Evolutionary conservation across 2,113 vertebrate genomes (phyloP), one percentile per base, ranked within the genome.

Genomic region (Percina caprodes): DNA sequence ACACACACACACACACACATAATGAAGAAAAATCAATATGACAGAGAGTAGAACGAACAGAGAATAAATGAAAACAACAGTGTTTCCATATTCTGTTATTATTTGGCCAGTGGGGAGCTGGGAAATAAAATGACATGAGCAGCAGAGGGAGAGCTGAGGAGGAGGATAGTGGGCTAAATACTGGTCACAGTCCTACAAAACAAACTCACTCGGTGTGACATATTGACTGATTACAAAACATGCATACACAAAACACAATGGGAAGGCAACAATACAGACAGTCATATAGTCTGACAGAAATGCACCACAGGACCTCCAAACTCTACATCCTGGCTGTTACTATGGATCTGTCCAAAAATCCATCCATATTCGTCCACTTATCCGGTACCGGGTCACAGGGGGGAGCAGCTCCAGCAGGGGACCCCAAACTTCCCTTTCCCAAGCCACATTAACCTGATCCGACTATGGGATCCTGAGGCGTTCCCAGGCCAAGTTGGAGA

Each of bases 1-100:
- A 45, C 62, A 46, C 39, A 61, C 9, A 55, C 46, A 59, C 58
- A 55, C 12, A 71, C 58, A 60, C 77, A 52, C 70, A 72, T 74
- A 79, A 69, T 51, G 49, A 58, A 72, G 49, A 58, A 72, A 80
- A 77, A 86, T 91, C 88, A 82, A 89, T 89, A 86, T 2, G 12
- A 83, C 60, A 67, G 71, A 60, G 66, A 66, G 66, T 19, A 66
- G 52, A 72, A 49, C 77, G 52, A 58, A 86, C 5, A 66, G 56
- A 70, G 51, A 86, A 73, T 10, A 74, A 55, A 84, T 82, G 46
- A 80, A 84, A 84, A 86, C 42, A 42, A 70, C 21, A 26, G 30
- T 7, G 45, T 82, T 85, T 88, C 63, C 71, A 78, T 83, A 84
- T 77, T 83, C 81, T 46, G 88, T 89, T 90, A 86, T 85, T 65